Base-by-base conservation (phyloP, 2,113 vertebrate genomes). In the Daboia siamensis region DNA sequence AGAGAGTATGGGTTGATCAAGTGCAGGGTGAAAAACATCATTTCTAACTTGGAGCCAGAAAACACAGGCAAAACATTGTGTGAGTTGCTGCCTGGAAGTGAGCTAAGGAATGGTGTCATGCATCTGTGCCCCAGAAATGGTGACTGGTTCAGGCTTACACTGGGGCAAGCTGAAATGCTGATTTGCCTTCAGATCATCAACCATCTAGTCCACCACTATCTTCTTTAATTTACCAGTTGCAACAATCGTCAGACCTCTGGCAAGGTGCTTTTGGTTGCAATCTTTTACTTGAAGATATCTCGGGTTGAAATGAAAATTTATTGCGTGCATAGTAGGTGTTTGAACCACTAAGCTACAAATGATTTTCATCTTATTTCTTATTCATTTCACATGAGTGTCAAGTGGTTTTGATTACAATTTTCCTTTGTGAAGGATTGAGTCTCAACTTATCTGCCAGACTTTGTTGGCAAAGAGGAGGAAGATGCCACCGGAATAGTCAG, bases 401-500 rank as follows among this genome's bases (percentile, higher is more conserved):
- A 39, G 48, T 80, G 51, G 52, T 90, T 12, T 24, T 88, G 55
- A 80, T 54, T 80, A 13, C 7, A 54, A 11, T 55, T 56, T 87
- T 48, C n/a, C 51, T 87, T 87, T 74, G 7, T 87, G 74, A 74
- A 92, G 91, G 91, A 74, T 51, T 51, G 7, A 15, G n/a, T 44
- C 1, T 69, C 48, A 92, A 74, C 24, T 33, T 55, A 20, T 54
- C 51, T 4, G 86, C 86, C 59, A 92, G 91, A 61, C 3, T 33
- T 24, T 92, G 91, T 39, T 88, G 91, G 91, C 59, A 52, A 55
- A 92, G 33, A 55, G 48, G 23, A 24, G 91, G 91, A 44, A 88
- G 59, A 55, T 92, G 91, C 23, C 86, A 61, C 33, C 74, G 15
- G 7, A n/a, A 52, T 10, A n/a, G 5, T 9, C 91, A 55, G 5